Conservation (phyloP, 2,113 vertebrate genomes). For the Tenrec ecaudatus region DNA sequence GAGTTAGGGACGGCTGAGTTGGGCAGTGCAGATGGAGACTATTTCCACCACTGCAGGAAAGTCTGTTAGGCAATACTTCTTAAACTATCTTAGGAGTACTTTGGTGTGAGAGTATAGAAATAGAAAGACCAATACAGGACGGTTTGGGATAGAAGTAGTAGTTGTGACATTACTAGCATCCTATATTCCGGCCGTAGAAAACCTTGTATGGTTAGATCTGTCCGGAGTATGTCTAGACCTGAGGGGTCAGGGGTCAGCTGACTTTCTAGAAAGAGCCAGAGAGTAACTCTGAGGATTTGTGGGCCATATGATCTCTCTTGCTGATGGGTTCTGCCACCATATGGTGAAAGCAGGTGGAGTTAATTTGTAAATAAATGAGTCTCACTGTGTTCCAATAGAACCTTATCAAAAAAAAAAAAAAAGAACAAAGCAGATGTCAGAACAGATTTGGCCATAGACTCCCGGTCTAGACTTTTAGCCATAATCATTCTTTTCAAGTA, state of each 20-base stretch:
- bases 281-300: background rate
- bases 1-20: background rate
- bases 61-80: background rate
- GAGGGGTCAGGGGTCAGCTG: background rate
- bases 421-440: background rate
- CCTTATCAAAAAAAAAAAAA: background rate
- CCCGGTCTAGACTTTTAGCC: conserved; percentile 45
- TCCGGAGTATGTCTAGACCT: background rate
- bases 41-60: background rate
- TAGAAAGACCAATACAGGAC: background rate
- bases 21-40: background rate
- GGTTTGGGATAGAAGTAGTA: background rate
- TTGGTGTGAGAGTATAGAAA: conserved; percentile 37
- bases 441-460: background rate
- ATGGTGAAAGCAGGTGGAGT: background rate
- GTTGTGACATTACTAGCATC: background rate
- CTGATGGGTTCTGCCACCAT: background rate
- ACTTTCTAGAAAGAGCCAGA: background rate
- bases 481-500: conserved; percentile 44
- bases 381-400: background rate
- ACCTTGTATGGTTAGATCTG: background rate
- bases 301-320: background rate
- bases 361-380: background rate
- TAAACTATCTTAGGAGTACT: background rate
- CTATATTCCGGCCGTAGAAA: background rate